Percentiles rank a stretch among this genome's conserved stretches.
These are phyloP conservation scores for Branchellion lobata DNA, from an alignment of 2,888 invertebrate species.

Conservation along the genomic window DNA sequence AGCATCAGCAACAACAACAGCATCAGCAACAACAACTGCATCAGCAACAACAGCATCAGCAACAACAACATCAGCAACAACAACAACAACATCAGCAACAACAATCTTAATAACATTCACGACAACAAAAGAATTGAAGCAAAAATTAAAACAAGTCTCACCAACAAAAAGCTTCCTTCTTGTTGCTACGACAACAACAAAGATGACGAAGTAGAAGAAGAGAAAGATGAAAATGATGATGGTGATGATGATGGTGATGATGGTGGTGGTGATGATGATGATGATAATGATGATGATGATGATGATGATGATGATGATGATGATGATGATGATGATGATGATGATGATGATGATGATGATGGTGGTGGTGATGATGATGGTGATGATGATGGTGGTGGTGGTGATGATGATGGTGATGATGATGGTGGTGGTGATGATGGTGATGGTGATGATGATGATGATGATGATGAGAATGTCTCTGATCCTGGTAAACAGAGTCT, in stretches of 20 bases:
- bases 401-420: neutral
- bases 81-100: neutral
- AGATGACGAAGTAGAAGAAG: constrained; percentile 9
- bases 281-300: constrained; percentile 37
- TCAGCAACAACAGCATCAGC: too few species aligned
- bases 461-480: too few species aligned
- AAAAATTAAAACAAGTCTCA: too few species aligned
- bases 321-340: constrained; percentile 41
- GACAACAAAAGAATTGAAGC: too few species aligned
- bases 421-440: neutral
- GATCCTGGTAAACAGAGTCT: too few species aligned
- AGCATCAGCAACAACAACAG: too few species aligned
- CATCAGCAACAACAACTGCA: too few species aligned
- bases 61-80: neutral
- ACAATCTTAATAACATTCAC: neutral
- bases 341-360: constrained; percentile 26
- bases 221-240: constrained; percentile 17
- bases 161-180: neutral
- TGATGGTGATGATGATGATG: constrained; percentile 18
- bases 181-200: neutral
- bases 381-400: constrained; percentile 15
- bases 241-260: neutral
- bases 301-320: constrained; percentile 40
- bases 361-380: constrained; percentile 8
- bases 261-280: too few species aligned